Evolutionary conservation across 2,888 invertebrate genomes (phyloP).

Genomic region (Drosophila eohydei): DNA sequence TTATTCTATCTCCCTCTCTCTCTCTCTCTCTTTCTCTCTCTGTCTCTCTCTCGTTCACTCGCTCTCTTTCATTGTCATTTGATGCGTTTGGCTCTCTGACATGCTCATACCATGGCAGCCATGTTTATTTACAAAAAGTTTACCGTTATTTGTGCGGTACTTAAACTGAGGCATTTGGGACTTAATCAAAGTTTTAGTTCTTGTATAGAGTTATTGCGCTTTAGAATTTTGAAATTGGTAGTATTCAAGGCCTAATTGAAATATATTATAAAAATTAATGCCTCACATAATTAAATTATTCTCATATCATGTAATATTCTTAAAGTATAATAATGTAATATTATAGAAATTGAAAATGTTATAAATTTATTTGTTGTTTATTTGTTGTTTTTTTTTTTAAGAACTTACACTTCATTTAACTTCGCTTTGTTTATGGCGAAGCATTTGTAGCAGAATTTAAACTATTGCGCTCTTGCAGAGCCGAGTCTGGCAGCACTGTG

Average conservation of each 20-base stretch:
- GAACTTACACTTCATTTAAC: too few relatives aligned
- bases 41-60: conserved; percentile 14
- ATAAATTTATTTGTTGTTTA: too few relatives aligned
- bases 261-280: too few relatives aligned
- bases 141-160: conserved; percentile 53
- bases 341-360: too few relatives aligned
- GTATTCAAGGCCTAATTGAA: too few relatives aligned
- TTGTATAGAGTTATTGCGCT: background rate
- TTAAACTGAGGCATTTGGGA: conserved; percentile 12
- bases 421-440: background rate
- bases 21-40: conserved; percentile 6
- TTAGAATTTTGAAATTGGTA: background rate
- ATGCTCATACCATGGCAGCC: conserved; percentile 65
- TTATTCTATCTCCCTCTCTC: conserved; percentile 11
- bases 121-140: conserved; percentile 78
- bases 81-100: conserved; percentile 24
- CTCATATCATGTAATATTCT: too few relatives aligned
- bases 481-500: conserved; percentile 4
- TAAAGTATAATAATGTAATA: too few relatives aligned
- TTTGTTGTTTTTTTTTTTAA: too few relatives aligned
- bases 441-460: background rate
- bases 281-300: too few relatives aligned
- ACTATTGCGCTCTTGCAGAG: background rate
- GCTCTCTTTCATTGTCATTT: conserved; percentile 12
- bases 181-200: background rate